A percentile compares a stretch with the other conserved stretches of the same genome.
phyloP scores from a whole-genome alignment of 2,888 invertebrate genomes.

The Nineta flava region DNA sequence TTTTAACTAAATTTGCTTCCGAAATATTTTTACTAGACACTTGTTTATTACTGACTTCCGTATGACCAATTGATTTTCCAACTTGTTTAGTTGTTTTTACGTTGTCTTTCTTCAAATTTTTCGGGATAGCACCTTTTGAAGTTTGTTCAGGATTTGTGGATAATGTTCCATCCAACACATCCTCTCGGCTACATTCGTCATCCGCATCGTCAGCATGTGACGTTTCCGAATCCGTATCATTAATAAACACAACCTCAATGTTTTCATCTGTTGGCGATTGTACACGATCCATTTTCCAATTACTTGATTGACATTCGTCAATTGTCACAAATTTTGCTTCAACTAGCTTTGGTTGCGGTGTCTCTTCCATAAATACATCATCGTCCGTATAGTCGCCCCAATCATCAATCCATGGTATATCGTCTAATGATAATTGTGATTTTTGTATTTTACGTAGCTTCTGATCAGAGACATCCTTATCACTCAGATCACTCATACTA shows the following conservation, averaged over 20 bases:
- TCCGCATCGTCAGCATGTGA: constrained; percentile 23
- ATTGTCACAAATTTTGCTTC: constrained; percentile 42
- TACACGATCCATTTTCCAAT: constrained; percentile 27
- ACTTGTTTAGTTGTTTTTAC: no score
- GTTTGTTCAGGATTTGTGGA: no score
- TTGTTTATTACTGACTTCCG: no score
- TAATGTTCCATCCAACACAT: background rate
- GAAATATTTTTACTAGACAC: no score
- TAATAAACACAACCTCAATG: constrained; percentile 52
- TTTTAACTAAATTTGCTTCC: no score
- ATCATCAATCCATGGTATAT: constrained; percentile 4
- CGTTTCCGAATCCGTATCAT: constrained; percentile 43
- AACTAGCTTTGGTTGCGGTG: constrained; percentile 28
- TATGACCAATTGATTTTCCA: no score
- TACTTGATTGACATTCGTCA: constrained; percentile 18
- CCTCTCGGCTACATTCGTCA: constrained; percentile 23
- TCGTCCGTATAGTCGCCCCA: constrained; percentile 27
- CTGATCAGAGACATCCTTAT: constrained; percentile 29
- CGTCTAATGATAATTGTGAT: background rate
- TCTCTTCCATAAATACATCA: constrained; percentile 31
- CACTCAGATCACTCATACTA: constrained; percentile 46
- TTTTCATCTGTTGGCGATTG: constrained; percentile 21
- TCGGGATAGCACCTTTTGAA: no score
- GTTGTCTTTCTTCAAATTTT: no score
- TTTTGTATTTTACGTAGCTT: background rate